Conservation (phyloP, 2,797 vertebrate genomes). For the Brotula barbata region DNA sequence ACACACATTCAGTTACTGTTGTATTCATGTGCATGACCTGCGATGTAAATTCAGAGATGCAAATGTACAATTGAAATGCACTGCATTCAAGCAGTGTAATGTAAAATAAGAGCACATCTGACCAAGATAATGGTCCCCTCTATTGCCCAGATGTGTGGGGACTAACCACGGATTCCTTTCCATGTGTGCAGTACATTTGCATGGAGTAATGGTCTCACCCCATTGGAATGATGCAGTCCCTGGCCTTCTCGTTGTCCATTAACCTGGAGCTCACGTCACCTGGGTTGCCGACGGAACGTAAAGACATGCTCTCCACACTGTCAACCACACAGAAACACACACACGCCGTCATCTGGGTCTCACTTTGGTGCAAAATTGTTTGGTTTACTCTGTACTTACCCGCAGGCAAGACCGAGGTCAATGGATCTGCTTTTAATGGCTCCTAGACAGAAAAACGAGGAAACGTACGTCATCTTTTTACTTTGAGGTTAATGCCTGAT, state of each 20-base stretch:
- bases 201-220: slow-evolving; percentile 72
- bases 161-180: no score
- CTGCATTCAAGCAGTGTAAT: slow-evolving; percentile 52
- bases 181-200: no score
- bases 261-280: slow-evolving; percentile 86
- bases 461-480: not conserved
- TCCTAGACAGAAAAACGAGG: slow-evolving; percentile 75
- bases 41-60: slow-evolving; percentile 64
- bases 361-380: not conserved
- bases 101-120: slow-evolving; percentile 49
- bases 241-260: slow-evolving; percentile 83
- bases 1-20: slow-evolving; percentile 41
- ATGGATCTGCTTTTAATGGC: slow-evolving; percentile 88
- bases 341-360: not conserved
- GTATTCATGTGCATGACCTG: slow-evolving; percentile 45
- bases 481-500: not conserved
- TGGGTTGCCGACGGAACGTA: slow-evolving; percentile 67
- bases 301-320: slow-evolving; percentile 92
- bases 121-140: slow-evolving; percentile 8
- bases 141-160: not conserved
- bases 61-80: slow-evolving; percentile 74
- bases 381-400: slow-evolving; percentile 77
- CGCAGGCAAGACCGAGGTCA: slow-evolving; percentile 93
- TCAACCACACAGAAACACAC: slow-evolving; percentile 24
- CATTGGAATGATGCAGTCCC: slow-evolving; percentile 91